Evolutionary conservation across 2,113 vertebrate genomes (phyloP), one percentile per base, ranked within the genome.

Genomic region (Phaethornis superciliosus): DNA sequence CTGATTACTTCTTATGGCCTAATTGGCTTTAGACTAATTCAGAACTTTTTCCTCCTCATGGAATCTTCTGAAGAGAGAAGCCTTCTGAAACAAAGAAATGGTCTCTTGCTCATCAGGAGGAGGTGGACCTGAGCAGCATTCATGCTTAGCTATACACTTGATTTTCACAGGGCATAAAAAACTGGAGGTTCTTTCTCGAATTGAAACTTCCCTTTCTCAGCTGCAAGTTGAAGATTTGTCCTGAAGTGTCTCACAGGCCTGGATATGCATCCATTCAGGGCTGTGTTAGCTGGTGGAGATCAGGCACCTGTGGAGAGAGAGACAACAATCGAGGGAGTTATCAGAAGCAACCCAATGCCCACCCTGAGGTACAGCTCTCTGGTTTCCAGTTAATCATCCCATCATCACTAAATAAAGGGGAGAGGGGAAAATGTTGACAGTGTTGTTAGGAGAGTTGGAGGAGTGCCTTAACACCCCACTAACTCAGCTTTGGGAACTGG

Each of bases 281-380:
- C 91, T 96, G 88, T 93, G 94, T 96, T 98, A 98, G 95, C 97
- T 97, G 96, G 97, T 75, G 93, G 97, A 95, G 90, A 98, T 95
- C 96, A 97, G 92, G 97, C 97, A 97, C 96, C 98, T 98, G 93
- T 46, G 90, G 94, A 96, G 79, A 98, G 69, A 97, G 76, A 97
- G 64, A 90, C 10, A 91, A 96, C 21, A 86, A 85, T 32, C 1
- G 3, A 75, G 72, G 67, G 87, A 63, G 92, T 96, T 90, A 95
- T 49, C 89, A 35, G 64, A 40, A 69, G 89, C 56, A 94, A 88
- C 8, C 54, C 13, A 60, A n/a, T 17, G 65, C n/a, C n/a, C 47
- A 81, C 8, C 67, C 74, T 15, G 83, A 40, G 49, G 52, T 52
- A 58, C 56, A 92, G 62, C 8, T 27, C 8, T 27, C 40, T 55